Evolutionary conservation across 2,113 vertebrate species (phyloP).

Genomic region (Hippopotamus amphibius): DNA sequence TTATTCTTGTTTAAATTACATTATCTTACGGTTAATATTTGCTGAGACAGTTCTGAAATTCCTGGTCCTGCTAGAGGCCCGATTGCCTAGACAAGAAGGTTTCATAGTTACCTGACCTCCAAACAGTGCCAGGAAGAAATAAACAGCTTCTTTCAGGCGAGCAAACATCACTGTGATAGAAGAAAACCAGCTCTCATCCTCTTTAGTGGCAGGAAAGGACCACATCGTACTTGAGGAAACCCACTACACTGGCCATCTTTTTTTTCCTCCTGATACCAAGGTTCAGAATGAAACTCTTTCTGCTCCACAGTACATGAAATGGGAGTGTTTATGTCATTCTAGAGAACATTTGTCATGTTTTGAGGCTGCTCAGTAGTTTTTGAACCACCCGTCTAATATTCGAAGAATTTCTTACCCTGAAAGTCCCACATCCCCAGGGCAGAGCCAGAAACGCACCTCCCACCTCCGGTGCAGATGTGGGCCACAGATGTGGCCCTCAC

Average conservation of each 20-base stretch:
- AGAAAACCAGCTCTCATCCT: neutral
- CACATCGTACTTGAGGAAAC: neutral
- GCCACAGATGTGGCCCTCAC: accelerated
- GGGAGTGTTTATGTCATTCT: neutral
- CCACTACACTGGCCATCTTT: neutral
- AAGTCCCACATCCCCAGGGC: neutral
- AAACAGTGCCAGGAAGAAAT: neutral
- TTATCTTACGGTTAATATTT: neutral
- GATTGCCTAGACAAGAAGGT: neutral
- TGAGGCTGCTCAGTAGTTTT: neutral
- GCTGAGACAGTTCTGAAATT: neutral
- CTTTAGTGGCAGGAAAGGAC: no score
- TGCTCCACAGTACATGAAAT: no score
- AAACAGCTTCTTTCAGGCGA: accelerated
- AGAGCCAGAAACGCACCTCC: neutral
- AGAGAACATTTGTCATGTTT: neutral
- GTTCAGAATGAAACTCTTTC: neutral
- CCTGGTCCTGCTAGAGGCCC: neutral
- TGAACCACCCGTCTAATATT: neutral
- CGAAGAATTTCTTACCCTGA: neutral
- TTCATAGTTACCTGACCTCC: neutral
- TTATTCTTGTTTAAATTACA: conserved; percentile 5
- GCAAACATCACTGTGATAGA: neutral
- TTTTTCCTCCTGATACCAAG: no score
- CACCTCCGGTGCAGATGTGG: no score